Percentiles rank a stretch among this genome's conserved stretches.
phyloP scores from a whole-genome alignment of 2,113 vertebrate genomes.

The Phrynosoma platyrhinos region DNA sequence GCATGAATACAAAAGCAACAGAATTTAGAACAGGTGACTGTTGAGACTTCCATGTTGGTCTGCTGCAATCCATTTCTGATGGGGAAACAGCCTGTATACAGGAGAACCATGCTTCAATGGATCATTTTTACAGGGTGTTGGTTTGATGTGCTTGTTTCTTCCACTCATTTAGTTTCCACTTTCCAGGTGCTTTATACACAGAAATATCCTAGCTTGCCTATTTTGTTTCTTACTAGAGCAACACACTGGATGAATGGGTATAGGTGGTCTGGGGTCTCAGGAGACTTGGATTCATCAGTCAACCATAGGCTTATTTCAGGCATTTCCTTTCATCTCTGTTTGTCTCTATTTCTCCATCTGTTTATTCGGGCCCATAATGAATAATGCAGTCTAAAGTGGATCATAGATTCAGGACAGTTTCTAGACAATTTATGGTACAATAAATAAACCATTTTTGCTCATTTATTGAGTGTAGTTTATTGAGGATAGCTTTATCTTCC shows the following conservation, averaged over 20 bases:
- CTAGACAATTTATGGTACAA: neutral
- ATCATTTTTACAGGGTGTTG: constrained; percentile 13
- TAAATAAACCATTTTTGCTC: neutral
- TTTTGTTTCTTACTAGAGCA: fast-evolving
- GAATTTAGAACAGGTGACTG: neutral
- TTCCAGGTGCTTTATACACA: neutral
- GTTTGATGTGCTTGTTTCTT: constrained; percentile 43
- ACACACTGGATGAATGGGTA: neutral
- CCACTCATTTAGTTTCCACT: constrained; percentile 23
- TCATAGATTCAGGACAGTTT: neutral
- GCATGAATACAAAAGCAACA: neutral
- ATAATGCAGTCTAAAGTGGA: neutral
- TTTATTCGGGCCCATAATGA: neutral
- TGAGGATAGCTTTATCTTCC: neutral
- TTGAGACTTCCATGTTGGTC: fast-evolving
- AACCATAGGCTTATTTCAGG: constrained; percentile 9
- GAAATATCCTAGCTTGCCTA: fast-evolving
- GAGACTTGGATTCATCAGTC: neutral
- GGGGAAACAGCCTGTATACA: constrained; percentile 23
- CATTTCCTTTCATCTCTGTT: neutral
- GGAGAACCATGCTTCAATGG: neutral
- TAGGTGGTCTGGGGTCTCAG: neutral
- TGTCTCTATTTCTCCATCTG: neutral
- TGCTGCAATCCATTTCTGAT: neutral
- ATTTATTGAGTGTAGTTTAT: neutral